Evolutionary conservation across 2,797 vertebrate species (phyloP).

Genomic region (Alosa sapidissima): DNA sequence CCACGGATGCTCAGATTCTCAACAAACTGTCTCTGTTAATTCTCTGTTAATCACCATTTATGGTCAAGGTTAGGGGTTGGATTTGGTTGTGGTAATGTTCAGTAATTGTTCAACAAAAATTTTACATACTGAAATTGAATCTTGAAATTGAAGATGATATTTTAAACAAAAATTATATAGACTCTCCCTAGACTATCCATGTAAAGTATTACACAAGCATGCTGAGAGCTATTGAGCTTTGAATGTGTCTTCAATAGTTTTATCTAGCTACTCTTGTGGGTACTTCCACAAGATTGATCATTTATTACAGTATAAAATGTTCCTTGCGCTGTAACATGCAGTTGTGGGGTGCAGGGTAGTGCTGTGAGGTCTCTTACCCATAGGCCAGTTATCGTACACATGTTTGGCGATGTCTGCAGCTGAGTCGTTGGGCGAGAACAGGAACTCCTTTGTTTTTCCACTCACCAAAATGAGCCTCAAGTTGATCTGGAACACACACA

Average conservation of each 20-base stretch:
- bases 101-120: too few species aligned
- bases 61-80: too few species aligned
- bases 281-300: neutral
- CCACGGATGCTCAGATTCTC: too few species aligned
- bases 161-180: too few species aligned
- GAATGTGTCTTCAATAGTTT: neutral
- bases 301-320: neutral
- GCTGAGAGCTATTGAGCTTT: neutral
- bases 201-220: neutral
- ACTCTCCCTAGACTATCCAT: too few species aligned
- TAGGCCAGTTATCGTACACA: conserved; percentile 97
- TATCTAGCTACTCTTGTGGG: neutral
- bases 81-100: too few species aligned
- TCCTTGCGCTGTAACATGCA: neutral
- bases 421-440: conserved; percentile 94
- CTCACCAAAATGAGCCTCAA: conserved; percentile 96
- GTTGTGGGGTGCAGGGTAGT: neutral
- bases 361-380: conserved; percentile 80
- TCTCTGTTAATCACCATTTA: too few species aligned
- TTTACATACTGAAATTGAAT: too few species aligned
- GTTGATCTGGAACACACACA: conserved; percentile 85
- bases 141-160: too few species aligned
- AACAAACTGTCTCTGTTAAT: too few species aligned
- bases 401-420: conserved; percentile 97
- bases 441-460: conserved; percentile 97